Percentiles rank a stretch among this genome's conserved stretches.
Evolutionary conservation across 2,888 invertebrate species (phyloP).

Genomic region (Ypsolopha scabrella): DNA sequence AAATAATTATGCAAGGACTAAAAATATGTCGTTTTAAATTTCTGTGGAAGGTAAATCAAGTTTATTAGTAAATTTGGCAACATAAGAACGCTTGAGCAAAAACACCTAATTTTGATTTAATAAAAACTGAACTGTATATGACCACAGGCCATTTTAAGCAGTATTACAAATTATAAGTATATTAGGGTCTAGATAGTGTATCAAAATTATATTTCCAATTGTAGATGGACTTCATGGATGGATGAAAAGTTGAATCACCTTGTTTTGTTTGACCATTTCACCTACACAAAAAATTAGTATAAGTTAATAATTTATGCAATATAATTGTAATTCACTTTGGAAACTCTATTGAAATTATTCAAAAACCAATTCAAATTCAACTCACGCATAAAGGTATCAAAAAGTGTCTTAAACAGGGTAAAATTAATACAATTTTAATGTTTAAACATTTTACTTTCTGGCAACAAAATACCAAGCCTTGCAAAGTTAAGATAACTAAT

Average conservation of each 20-base stretch:
- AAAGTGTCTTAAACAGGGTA: neutral
- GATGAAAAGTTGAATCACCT: neutral
- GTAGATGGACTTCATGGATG: neutral
- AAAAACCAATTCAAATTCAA: neutral
- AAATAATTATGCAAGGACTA: neutral
- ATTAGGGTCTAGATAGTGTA: neutral
- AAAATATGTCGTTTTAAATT: neutral
- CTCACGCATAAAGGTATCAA: neutral
- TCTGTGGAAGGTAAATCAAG: no score
- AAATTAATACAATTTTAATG: neutral
- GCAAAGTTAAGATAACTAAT: constrained; percentile 26
- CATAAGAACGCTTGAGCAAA: no score
- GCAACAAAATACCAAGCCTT: no score
- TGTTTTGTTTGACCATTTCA: neutral
- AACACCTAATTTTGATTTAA: no score
- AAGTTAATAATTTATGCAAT: neutral
- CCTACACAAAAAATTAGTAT: no score
- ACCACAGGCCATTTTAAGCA: neutral
- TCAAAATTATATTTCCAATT: neutral
- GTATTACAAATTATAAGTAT: neutral
- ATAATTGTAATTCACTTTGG: neutral
- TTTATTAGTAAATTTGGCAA: neutral
- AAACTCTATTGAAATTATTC: neutral
- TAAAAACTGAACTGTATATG: no score
- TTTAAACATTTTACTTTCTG: neutral